phyloP scores from a whole-genome alignment of 2,113 vertebrate genomes.

The Protobothrops mucrosquamatus region DNA sequence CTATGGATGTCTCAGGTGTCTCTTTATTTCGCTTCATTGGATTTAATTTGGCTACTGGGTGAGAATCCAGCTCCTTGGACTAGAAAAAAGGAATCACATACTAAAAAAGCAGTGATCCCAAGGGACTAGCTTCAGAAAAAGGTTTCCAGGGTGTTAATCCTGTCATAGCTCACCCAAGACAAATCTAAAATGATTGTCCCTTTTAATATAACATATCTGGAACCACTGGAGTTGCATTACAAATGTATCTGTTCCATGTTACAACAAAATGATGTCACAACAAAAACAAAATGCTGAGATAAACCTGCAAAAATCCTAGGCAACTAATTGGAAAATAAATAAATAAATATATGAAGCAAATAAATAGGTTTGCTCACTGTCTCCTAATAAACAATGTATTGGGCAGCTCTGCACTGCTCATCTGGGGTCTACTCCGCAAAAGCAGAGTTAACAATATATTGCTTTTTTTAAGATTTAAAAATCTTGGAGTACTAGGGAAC shows the following conservation, averaged over 20 bases:
- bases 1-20: conserved; percentile 32
- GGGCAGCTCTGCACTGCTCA: background rate
- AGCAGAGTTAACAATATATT: background rate
- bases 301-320: accelerated
- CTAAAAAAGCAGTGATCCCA: conserved; percentile 46
- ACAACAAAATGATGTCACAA: background rate
- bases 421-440: background rate
- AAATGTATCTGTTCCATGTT: conserved; percentile 21
- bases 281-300: conserved; percentile 2
- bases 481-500: no score
- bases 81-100: conserved; percentile 59
- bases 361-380: background rate
- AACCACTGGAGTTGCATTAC: conserved; percentile 46
- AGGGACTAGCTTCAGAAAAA: conserved; percentile 49
- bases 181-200: conserved; percentile 57
- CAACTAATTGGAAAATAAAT: background rate
- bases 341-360: background rate
- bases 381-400: background rate
- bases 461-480: background rate
- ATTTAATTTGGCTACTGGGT: conserved; percentile 65
- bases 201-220: conserved; percentile 38
- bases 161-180: conserved; percentile 58
- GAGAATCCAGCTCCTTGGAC: conserved; percentile 61
- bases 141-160: conserved; percentile 57
- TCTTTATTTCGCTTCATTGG: conserved; percentile 62